phyloP scores from a whole-genome alignment of 2,888 invertebrate genomes.

The Pristionchus fissidentatus region DNA sequence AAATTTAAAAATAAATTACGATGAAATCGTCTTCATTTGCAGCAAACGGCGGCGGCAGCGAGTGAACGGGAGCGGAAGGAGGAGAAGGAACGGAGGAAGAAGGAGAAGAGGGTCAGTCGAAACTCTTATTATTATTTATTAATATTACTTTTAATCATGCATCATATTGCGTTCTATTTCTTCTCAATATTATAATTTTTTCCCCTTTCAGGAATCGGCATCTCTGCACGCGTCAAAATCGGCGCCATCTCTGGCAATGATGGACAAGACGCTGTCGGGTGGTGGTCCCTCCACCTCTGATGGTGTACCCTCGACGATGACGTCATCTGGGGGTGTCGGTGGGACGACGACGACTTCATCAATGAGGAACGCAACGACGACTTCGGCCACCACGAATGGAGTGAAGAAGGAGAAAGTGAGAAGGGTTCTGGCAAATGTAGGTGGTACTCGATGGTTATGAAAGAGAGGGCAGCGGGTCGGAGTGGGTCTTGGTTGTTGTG shows the following conservation, averaged over 20 bases:
- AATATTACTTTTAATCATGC: neutral
- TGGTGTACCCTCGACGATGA: neutral
- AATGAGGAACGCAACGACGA: too few species aligned
- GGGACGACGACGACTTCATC: neutral
- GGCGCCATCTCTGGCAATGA: neutral
- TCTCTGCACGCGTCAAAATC: slow-evolving; percentile 36
- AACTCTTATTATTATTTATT: neutral
- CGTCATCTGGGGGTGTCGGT: neutral
- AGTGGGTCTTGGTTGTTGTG: neutral
- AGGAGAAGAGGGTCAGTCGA: slow-evolving; percentile 30
- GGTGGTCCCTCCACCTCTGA: slow-evolving; percentile 1
- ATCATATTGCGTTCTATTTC: neutral
- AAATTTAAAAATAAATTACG: too few species aligned
- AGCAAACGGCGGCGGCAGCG: slow-evolving; percentile 17
- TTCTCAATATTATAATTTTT: neutral
- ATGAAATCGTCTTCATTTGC: neutral
- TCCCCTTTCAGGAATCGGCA: slow-evolving; percentile 4
- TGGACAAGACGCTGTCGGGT: neutral
- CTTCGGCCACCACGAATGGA: neutral
- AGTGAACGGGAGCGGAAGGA: neutral
- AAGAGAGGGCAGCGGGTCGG: neutral
- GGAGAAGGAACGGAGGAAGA: slow-evolving; percentile 42
- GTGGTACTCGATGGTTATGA: neutral
- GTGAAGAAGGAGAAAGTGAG: slow-evolving; percentile 41
- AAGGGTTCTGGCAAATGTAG: slow-evolving; percentile 23